A percentile compares a stretch with the other conserved stretches of the same genome.
These are phyloP conservation scores for Poecilia picta DNA, from an alignment of 2,797 vertebrate genomes.

Conservation along the genomic window DNA sequence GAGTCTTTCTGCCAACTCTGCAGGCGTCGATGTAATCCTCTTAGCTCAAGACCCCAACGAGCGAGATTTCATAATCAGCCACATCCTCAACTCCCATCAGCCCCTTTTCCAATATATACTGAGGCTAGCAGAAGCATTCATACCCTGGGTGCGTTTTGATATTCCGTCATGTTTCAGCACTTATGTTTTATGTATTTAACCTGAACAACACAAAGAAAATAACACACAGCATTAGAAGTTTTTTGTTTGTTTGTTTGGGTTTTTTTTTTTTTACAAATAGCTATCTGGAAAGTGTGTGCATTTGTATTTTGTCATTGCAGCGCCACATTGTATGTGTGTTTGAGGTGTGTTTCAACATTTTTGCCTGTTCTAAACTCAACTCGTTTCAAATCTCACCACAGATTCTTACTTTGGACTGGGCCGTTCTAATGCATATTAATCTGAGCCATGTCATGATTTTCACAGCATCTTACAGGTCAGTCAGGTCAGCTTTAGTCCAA, in stretches of 20 bases:
- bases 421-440: neutral
- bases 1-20: constrained; percentile 55
- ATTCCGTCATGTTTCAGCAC: neutral
- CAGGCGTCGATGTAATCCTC: constrained; percentile 71
- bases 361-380: neutral
- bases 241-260: no score
- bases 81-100: neutral
- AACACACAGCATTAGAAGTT: neutral
- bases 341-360: neutral
- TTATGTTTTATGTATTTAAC: neutral
- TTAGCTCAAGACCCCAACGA: constrained; percentile 50
- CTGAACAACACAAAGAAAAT: neutral
- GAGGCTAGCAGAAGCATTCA: neutral
- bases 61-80: neutral
- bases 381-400: neutral
- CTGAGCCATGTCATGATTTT: neutral
- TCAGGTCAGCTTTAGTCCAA: neutral
- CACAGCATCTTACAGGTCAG: neutral
- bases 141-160: no score
- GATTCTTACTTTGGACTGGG: neutral
- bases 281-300: neutral
- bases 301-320: neutral
- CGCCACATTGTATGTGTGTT: no score
- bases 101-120: neutral
- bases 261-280: neutral